Evolutionary conservation across 2,113 vertebrate genomes (phyloP).

Genomic region (Ibidorhyncha struthersii): DNA sequence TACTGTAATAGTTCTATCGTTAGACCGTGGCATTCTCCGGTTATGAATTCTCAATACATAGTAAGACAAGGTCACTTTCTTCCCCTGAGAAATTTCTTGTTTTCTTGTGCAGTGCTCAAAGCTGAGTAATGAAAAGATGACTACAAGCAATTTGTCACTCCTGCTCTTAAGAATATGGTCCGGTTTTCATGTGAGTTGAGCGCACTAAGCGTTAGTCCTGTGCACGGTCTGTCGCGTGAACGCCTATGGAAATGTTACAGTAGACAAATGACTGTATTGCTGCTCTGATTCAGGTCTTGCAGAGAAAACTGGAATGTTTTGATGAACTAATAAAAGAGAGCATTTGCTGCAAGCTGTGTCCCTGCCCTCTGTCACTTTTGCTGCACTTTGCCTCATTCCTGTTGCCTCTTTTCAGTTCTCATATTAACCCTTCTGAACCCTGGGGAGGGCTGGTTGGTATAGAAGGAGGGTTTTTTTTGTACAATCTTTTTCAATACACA

Average conservation of each 20-base stretch:
- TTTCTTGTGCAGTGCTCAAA: not conserved
- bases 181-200: not conserved
- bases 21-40: not conserved
- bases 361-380: not conserved
- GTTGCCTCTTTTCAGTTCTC: not conserved
- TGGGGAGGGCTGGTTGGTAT: not conserved
- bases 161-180: not conserved
- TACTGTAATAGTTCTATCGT: not conserved
- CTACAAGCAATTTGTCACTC: not conserved
- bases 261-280: not conserved
- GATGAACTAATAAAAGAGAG: constrained; percentile 47
- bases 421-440: not conserved
- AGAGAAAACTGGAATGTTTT: not conserved
- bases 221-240: not conserved
- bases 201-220: not conserved
- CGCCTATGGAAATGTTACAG: not conserved
- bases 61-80: not conserved
- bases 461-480: not conserved
- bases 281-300: not conserved
- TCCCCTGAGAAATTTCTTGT: not conserved
- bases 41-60: not conserved
- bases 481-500: not conserved
- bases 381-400: not conserved
- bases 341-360: constrained; percentile 20
- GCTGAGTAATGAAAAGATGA: not conserved